These are phyloP conservation scores for Globia sparganii DNA, from an alignment of 2,888 invertebrate species.

Conservation along the genomic window DNA sequence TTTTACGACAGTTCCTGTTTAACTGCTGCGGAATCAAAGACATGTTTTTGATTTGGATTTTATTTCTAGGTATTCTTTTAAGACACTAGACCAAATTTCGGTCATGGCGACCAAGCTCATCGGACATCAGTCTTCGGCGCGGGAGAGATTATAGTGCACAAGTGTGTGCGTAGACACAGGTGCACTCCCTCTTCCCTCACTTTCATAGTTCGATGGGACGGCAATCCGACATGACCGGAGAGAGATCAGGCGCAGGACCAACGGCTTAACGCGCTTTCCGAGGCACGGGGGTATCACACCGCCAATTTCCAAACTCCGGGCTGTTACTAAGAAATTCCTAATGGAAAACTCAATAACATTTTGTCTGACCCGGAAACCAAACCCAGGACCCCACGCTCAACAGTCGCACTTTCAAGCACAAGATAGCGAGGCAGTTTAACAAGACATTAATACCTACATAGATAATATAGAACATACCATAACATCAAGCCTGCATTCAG, in stretches of 20 bases:
- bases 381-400: no score
- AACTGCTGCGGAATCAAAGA: conserved; percentile 2
- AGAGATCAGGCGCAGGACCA: background rate
- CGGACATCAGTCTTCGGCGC: background rate
- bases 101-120: background rate
- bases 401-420: no score
- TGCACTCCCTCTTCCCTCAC: background rate
- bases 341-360: no score
- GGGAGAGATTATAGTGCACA: background rate
- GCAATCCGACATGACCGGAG: background rate
- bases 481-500: background rate
- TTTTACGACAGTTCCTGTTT: conserved; percentile 23
- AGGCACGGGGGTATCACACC: background rate
- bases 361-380: no score
- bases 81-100: background rate
- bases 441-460: no score
- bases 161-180: no score
- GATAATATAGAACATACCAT: background rate
- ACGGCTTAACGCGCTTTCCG: background rate
- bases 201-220: no score
- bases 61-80: background rate
- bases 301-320: no score
- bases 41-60: conserved; percentile 12
- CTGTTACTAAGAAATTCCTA: no score
- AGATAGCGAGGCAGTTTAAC: no score